phyloP scores from a whole-genome alignment of 2,888 invertebrate genomes.

The Hermaeophaga mercurialis region DNA sequence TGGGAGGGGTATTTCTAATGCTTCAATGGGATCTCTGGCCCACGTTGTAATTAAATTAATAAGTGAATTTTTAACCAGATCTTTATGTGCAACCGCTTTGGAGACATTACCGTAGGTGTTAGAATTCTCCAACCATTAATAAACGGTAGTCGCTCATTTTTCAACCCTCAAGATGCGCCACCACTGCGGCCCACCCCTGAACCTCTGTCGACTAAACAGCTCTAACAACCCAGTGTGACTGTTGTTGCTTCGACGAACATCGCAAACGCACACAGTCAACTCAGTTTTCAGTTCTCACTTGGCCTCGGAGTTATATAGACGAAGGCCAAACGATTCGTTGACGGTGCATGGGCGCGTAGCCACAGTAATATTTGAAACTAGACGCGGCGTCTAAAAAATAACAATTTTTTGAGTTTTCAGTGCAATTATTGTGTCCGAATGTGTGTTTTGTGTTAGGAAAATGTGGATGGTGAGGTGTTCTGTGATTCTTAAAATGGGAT shows the following conservation, averaged over 20 bases:
- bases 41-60: too few species aligned
- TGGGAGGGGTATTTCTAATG: too few species aligned
- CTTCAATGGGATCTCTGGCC: too few species aligned
- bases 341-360: background rate
- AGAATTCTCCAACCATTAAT: too few species aligned
- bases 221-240: conserved; percentile 29
- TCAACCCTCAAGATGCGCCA: conserved; percentile 8
- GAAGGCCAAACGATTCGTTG: background rate
- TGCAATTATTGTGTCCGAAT: conserved; percentile 1
- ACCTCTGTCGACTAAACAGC: conserved; percentile 19
- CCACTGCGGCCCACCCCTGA: conserved; percentile 32
- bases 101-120: too few species aligned
- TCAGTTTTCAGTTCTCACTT: conserved; percentile 8
- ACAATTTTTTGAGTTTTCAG: background rate
- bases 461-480: conserved; percentile 17
- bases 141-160: background rate
- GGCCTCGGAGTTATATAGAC: background rate
- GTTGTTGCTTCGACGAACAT: conserved; percentile 27
- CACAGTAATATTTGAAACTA: background rate
- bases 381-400: conserved; percentile 9
- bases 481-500: conserved; percentile 13
- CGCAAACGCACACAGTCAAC: background rate
- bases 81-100: too few species aligned
- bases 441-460: conserved; percentile 9
- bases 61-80: too few species aligned